These are phyloP conservation scores for Daktulosphaira vitifoliae DNA, from an alignment of 1,140 invertebrate genomes.

Conservation along the genomic window DNA sequence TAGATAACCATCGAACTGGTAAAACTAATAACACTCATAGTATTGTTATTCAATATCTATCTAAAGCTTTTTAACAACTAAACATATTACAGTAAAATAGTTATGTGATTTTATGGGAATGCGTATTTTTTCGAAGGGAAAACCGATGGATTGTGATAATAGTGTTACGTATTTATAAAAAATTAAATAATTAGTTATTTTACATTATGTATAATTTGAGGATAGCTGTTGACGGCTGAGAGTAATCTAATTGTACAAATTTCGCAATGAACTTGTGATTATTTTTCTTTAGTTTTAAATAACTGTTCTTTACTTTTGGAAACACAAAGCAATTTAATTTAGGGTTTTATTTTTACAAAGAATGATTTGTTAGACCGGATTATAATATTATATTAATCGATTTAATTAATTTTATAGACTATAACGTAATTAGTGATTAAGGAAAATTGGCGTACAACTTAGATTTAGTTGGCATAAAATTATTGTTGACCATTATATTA, in stretches of 20 bases:
- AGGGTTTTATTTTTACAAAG: slow-evolving; percentile 4
- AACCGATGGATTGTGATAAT: slow-evolving; percentile 33
- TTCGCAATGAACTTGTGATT: slow-evolving; percentile 33
- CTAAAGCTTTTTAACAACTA: too few species aligned
- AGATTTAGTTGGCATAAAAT: not conserved
- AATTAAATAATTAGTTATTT: too few species aligned
- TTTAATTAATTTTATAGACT: slow-evolving; percentile 21
- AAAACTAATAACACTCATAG: too few species aligned
- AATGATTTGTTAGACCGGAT: slow-evolving; percentile 18
- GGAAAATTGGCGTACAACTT: slow-evolving; percentile 26
- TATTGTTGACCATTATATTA: not conserved
- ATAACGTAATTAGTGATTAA: slow-evolving; percentile 29
- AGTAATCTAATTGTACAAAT: slow-evolving; percentile 31
- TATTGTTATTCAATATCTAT: too few species aligned
- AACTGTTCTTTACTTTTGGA: not conserved
- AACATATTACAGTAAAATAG: too few species aligned
- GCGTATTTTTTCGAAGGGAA: slow-evolving; percentile 12
- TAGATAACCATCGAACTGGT: too few species aligned
- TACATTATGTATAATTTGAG: too few species aligned
- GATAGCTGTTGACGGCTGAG: slow-evolving; percentile 29
- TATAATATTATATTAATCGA: too few species aligned
- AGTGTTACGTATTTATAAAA: slow-evolving; percentile 23
- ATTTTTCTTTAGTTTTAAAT: not conserved
- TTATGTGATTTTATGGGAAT: too few species aligned
- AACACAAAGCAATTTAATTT: not conserved